Base-by-base conservation (phyloP, 2,888 invertebrate species). In the Nymphalis c-album region DNA sequence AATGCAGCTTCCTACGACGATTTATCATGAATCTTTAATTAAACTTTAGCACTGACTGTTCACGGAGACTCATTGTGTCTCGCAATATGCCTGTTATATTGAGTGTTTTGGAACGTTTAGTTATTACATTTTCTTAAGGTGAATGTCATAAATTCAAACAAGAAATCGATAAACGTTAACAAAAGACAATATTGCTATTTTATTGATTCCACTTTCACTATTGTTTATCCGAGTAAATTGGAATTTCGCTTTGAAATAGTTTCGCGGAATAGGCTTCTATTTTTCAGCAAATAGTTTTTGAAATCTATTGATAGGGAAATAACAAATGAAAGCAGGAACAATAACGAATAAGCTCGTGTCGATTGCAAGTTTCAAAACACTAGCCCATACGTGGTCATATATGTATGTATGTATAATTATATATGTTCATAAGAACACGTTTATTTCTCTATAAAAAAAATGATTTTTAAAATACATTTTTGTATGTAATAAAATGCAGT, bases 11-110 rank as follows among this genome's bases (percentile, higher is more conserved):
- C 89, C 88, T 85, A 83, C 85, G 86, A 88, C 90, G 89, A 91
- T 91, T 91, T 91, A 91, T 91, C 91, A 91, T 91, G 90, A 91
- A 91, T 91, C 91, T 91, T 91, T 91, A 91, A 91, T 91, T 91
- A 91, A 91, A 91, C 86, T 91, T 91, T 86, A 87, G 82, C 88
- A 84, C 83, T 84, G 85, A 86, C 86, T 88, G 86, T 81, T 85
- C 84, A 80, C 81, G 77, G 84, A 78, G 78, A 79, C 85, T 85
- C 84, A 84, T 86, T 87, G 85, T 87, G 82, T 80, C 80, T 82
- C 79, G 80, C 80, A 81, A 69, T 74, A 73, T 73, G 70, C 63
- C 69, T 63, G 65, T 69, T 66, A 68, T 73, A 75, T 71, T 73
- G 73, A 72, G 73, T 75, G 64, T 71, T 70, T 73, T 59, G 63